A percentile compares a stretch with the other conserved stretches of the same genome.
These are phyloP conservation scores for Hemicentrotus pulcherrimus DNA, from an alignment of 35 echinoderm and acorn worm species.

Conservation along the genomic window DNA sequence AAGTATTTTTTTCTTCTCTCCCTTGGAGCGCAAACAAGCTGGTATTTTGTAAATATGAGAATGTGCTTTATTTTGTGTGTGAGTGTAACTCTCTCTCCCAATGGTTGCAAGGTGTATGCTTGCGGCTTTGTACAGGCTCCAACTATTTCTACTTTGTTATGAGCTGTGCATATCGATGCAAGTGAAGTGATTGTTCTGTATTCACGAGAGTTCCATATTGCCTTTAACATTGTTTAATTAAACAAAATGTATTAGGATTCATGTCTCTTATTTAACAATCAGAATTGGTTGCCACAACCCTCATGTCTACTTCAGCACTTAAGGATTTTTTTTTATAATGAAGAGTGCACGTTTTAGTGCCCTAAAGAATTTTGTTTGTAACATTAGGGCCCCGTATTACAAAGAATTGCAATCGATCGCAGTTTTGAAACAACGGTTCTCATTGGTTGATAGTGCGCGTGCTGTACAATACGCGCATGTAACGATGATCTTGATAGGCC, in stretches of 20 bases:
- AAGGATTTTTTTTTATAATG: background rate
- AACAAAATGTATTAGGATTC: background rate
- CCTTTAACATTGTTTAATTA: background rate
- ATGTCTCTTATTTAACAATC: background rate
- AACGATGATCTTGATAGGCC: no score
- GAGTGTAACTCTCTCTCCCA: background rate
- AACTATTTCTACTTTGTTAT: conserved; percentile 13
- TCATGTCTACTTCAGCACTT: background rate
- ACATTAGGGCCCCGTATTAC: no score
- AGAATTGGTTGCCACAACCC: background rate
- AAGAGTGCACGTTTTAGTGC: background rate
- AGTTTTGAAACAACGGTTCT: no score
- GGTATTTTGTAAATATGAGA: conserved; percentile 13
- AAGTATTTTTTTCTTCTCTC: background rate
- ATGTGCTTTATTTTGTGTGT: conserved; percentile 18
- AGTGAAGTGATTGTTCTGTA: background rate
- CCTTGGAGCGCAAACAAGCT: background rate
- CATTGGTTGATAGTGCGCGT: no score
- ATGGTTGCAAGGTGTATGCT: background rate
- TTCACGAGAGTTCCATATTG: background rate
- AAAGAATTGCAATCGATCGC: no score
- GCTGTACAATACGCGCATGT: no score
- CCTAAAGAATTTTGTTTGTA: background rate
- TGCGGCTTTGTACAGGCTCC: background rate
- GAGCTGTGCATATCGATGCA: background rate